These are phyloP conservation scores for Rosalia funebris DNA, from an alignment of 2,888 invertebrate genomes.

Conservation along the genomic window DNA sequence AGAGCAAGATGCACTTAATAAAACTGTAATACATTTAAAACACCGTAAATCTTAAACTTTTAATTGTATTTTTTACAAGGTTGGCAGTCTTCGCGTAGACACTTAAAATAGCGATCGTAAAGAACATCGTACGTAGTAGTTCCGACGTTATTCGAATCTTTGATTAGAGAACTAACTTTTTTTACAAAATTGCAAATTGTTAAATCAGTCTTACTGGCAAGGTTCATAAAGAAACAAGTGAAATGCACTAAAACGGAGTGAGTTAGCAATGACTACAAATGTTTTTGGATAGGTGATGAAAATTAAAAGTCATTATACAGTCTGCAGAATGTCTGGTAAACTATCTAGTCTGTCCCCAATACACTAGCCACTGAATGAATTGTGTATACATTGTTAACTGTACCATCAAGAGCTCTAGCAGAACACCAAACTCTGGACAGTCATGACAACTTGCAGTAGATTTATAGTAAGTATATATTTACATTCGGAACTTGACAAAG, in stretches of 20 bases:
- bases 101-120: too few relatives aligned
- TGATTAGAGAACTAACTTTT: too few relatives aligned
- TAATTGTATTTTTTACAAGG: too few relatives aligned
- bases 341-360: slow-evolving; percentile 52
- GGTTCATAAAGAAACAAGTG: too few relatives aligned
- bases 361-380: slow-evolving; percentile 59
- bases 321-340: slow-evolving; percentile 58
- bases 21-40: too few relatives aligned
- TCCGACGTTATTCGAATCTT: too few relatives aligned
- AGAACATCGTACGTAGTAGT: too few relatives aligned
- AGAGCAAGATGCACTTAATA: too few relatives aligned
- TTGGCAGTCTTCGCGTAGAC: too few relatives aligned
- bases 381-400: slow-evolving; percentile 60
- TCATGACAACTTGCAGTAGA: slow-evolving; percentile 63
- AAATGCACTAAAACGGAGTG: neutral
- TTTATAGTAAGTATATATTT: slow-evolving; percentile 30
- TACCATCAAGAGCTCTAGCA: slow-evolving; percentile 62
- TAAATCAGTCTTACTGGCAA: too few relatives aligned
- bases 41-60: too few relatives aligned
- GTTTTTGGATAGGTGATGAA: slow-evolving; percentile 15
- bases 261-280: neutral
- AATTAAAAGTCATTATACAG: slow-evolving; percentile 56
- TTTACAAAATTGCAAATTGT: too few relatives aligned
- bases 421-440: slow-evolving; percentile 61
- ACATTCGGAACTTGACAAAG: slow-evolving; percentile 25